Conservation (phyloP, 2,888 invertebrate genomes). For the Ypsolopha scabrella region DNA sequence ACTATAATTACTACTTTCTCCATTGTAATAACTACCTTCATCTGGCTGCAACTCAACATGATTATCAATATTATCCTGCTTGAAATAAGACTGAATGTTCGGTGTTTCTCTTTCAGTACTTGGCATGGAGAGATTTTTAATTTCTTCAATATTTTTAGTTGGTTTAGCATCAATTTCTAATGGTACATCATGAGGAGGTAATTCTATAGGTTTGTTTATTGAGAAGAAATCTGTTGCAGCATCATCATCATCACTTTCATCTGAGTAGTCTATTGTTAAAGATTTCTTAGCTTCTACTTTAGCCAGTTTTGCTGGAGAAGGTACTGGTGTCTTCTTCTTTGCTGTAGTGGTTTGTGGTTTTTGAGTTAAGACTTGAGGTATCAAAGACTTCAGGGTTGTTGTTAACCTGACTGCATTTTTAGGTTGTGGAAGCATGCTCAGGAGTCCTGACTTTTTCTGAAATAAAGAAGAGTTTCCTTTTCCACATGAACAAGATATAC, state of each 20-base stretch:
- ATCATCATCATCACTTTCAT: slow-evolving; percentile 61
- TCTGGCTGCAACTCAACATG: slow-evolving; percentile 17
- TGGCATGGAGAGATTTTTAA: slow-evolving; percentile 6
- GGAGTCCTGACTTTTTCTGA: slow-evolving; percentile 75
- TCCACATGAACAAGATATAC: too few species aligned
- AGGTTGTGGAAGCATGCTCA: slow-evolving; percentile 79
- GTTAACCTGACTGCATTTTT: slow-evolving; percentile 47
- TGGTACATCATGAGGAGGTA: slow-evolving; percentile 41
- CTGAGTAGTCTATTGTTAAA: slow-evolving; percentile 36
- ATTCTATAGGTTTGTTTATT: slow-evolving; percentile 54
- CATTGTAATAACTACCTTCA: neutral
- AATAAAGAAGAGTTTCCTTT: slow-evolving; percentile 14
- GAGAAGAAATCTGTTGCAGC: slow-evolving; percentile 66
- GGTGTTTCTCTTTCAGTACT: slow-evolving; percentile 19
- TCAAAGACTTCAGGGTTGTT: slow-evolving; percentile 34
- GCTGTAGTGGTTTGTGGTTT: slow-evolving; percentile 26
- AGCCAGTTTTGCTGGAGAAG: slow-evolving; percentile 25
- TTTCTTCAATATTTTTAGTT: slow-evolving; percentile 7
- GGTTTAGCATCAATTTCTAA: slow-evolving; percentile 34
- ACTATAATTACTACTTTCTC: slow-evolving; percentile 13
- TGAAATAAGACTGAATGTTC: slow-evolving; percentile 49
- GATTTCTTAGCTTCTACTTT: slow-evolving; percentile 21
- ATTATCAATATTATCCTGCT: slow-evolving; percentile 25
- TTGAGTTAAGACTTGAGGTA: slow-evolving; percentile 58
- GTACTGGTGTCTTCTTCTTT: slow-evolving; percentile 26